Conservation (phyloP, 2,797 vertebrate species). For the Sebastolobus alascanus region DNA sequence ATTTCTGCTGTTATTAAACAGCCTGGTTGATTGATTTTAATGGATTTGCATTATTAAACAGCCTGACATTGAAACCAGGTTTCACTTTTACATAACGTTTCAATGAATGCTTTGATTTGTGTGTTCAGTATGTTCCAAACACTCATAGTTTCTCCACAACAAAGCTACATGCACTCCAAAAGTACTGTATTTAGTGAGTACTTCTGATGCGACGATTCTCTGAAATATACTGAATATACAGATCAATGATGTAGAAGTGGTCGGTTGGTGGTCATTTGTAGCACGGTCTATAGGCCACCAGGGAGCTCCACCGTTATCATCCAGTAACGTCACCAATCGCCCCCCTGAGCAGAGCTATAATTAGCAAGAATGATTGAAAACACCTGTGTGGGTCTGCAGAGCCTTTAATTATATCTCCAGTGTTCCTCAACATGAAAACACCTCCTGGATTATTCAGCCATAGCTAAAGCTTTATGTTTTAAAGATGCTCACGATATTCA, state of each 20-base stretch:
- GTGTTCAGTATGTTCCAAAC: too few relatives aligned
- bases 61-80: background rate
- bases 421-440: background rate
- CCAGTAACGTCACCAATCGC: background rate
- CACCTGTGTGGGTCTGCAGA: background rate
- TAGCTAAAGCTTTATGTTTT: background rate
- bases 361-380: constrained; percentile 1
- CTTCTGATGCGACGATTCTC: background rate
- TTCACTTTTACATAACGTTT: background rate
- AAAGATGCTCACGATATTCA: background rate
- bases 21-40: background rate
- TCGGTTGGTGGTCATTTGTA: background rate
- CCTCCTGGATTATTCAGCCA: background rate
- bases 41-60: background rate
- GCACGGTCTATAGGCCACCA: background rate
- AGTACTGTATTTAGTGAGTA: too few relatives aligned
- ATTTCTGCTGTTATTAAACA: background rate
- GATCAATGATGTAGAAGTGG: background rate
- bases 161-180: too few relatives aligned
- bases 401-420: background rate
- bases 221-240: background rate
- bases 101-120: background rate
- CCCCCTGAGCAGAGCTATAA: background rate
- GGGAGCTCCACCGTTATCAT: background rate
- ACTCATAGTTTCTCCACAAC: too few relatives aligned